Evolutionary conservation across 2,113 vertebrate species (phyloP).

Genomic region (Phodopus roborovskii): DNA sequence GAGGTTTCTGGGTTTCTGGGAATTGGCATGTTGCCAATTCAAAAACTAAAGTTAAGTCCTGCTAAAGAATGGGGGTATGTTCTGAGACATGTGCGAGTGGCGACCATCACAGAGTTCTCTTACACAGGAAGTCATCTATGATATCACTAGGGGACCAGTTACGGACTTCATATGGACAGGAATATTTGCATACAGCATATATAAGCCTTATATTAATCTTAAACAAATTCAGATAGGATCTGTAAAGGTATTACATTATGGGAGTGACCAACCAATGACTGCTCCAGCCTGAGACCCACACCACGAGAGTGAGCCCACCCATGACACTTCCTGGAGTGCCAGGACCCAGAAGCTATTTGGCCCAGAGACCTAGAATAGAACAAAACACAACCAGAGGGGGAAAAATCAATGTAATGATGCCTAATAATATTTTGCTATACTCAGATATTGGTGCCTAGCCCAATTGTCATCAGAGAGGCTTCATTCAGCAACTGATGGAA

Average conservation of each 20-base stretch:
- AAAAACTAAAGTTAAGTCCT: not conserved
- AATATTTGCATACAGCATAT: not conserved
- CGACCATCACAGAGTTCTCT: not conserved
- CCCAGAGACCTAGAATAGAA: not conserved
- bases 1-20: not conserved
- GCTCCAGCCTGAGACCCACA: not conserved
- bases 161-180: not conserved
- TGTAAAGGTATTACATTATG: not conserved
- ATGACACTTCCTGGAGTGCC: not conserved
- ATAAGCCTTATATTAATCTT: not conserved
- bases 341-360: not conserved
- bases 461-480: not conserved
- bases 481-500: not conserved
- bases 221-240: conserved; percentile 15
- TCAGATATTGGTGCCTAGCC: not conserved
- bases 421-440: not conserved
- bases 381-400: not conserved
- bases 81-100: not conserved
- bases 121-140: not conserved
- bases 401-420: not conserved
- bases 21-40: not conserved
- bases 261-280: not conserved
- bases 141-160: not conserved
- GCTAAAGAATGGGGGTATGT: not conserved
- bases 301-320: not conserved